Conservation (phyloP, 2,797 vertebrate genomes). For the Takifugu rubripes region DNA sequence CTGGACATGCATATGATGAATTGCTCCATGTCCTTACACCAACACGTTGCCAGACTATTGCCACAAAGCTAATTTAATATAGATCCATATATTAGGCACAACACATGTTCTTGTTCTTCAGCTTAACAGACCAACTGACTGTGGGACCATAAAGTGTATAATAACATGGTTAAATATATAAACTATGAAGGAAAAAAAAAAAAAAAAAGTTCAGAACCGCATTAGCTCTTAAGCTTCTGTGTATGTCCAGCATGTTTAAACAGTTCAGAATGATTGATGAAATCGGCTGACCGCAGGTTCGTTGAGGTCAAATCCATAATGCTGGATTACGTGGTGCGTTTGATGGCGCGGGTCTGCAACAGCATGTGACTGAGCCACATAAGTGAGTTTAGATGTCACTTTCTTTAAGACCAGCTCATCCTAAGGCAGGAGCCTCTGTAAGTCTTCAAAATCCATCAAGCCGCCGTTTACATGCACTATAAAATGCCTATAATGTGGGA, state of each 20-base stretch:
- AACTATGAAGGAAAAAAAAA: background rate
- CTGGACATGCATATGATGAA: constrained; percentile 52
- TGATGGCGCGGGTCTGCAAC: background rate
- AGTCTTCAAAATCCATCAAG: constrained; percentile 13
- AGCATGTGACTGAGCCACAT: too few relatives aligned
- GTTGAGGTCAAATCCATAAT: constrained; percentile 47
- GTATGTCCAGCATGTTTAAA: constrained; percentile 18
- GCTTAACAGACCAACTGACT: background rate
- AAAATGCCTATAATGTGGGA: constrained; percentile 25
- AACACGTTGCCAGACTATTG: constrained; percentile 8
- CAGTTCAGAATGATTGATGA: constrained; percentile 36
- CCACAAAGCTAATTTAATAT: too few relatives aligned
- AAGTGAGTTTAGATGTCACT: too few relatives aligned
- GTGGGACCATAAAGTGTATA: background rate
- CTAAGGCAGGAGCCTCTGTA: constrained; percentile 4
- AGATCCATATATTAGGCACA: background rate
- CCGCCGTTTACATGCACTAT: constrained; percentile 32
- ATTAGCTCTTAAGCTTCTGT: background rate
- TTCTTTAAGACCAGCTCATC: too few relatives aligned
- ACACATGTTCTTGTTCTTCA: background rate
- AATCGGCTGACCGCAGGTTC: constrained; percentile 45
- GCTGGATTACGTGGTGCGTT: constrained; percentile 18
- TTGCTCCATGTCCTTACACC: constrained; percentile 27
- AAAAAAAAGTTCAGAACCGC: too few relatives aligned
- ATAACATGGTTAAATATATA: background rate